Evolutionary conservation across 2,888 invertebrate species (phyloP), one percentile per base, ranked within the genome.

Genomic region (Clepsis dumicolana): DNA sequence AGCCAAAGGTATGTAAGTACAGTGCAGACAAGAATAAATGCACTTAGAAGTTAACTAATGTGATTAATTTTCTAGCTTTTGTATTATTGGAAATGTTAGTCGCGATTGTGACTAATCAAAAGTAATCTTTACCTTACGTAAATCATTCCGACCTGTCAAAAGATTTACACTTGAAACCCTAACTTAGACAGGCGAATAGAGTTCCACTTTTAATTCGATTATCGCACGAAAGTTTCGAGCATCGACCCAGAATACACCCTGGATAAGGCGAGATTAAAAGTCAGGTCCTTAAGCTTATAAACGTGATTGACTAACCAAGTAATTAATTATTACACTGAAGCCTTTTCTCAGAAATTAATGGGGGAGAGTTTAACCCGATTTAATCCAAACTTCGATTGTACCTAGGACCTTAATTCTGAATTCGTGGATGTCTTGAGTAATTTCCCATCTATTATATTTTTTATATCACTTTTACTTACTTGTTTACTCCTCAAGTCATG

Each of bases 241-340:
- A 10, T 1, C 12, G 21, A 10, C 48, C 21, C 48, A 48, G 21
- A 48, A 48, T 48, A 21, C 12, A 48, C 21, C 48, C 48, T 21
- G 21, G 48, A 48, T 48, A 48, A 48, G 48, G 10, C 21, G 21
- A 48, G 48, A 48, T 48, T 48, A 48, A 48, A 48, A 48, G 48
- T 48, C 48, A 48, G 48, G 12, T 27, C 27, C 25, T n/a, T 53
- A 53, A 27, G 53, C 53, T 53, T 53, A 53, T 27, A 53, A 25
- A 27, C 25, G 27, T 27, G 53, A 53, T 53, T 53, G 53, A 53
- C 53, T 53, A 53, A 53, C 25, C 53, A 53, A 25, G 16, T 53
- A 53, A 53, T 53, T 25, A 53, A 27, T 53, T 53, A 53, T 53
- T 53, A 53, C 25, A 27, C 27, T 27, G 14, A 27, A 53, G 27